Evolutionary conservation across 1,140 invertebrate genomes (phyloP), one percentile per base, ranked within the genome.

Genomic region (Chelonus insularis): DNA sequence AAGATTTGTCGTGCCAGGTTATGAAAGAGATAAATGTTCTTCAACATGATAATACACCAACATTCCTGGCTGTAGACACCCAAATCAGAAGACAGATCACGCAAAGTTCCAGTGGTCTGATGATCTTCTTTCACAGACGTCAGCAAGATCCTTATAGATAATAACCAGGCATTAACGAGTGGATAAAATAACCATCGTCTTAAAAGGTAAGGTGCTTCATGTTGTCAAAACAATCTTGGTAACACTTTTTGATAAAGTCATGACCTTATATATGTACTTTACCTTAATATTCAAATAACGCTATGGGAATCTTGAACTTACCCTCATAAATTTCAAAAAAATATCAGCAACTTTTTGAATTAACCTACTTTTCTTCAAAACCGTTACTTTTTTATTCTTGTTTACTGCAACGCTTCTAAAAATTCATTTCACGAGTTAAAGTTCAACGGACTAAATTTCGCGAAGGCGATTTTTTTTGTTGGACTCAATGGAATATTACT

Each of bases 41-140:
- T 18, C 29, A 12, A 6, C n/a, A 36, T 36, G 50, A 36, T 52
- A 25, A 52, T 52, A 25, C 50, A 52, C 50, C 8, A 32, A 21
- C 23, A 29, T 16, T 52, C 29, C 50, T 52, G 9, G 18, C 32
- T 32, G 25, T 7, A 16, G 23, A 20, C 50, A 36, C 29, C 50
- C 50, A 52, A 52, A 52, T 52, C 50, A 32, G 25, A 29, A 52
- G 50, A 52, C 25, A 52, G 50, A 52, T 52, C 50, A 36, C 50
- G 50, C 50, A 52, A 52, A 32, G 11, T 18, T 21, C 14, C n/a
- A 18, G 18, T 8, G 3, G 14, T 18, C 8, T 16, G 14, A 6
- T 52, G 23, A 34, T 52, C 50, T 14, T 34, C 16, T 32, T 52
- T 6, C 16, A 52, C 23, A 52, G 12, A 52, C 29, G 32, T 52